Evolutionary conservation across 1,140 invertebrate species (phyloP).

Genomic region (Centruroides vittatus): DNA sequence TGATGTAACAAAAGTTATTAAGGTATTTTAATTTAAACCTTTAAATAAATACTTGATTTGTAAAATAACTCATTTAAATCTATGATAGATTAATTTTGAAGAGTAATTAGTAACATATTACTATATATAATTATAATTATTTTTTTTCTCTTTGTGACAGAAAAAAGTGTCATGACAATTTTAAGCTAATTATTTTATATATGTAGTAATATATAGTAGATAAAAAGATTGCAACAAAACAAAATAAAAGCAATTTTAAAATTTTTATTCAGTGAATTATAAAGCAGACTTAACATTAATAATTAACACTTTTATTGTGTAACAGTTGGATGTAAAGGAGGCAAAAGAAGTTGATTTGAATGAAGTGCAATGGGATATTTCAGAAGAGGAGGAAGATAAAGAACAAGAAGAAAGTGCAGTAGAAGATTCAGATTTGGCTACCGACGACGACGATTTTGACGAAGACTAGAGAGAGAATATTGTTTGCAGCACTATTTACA

Average conservation of each 20-base stretch:
- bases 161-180: no score
- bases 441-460: slow-evolving; percentile 9
- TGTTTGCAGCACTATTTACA: no score
- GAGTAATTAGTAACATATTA: no score
- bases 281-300: neutral
- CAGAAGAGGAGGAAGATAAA: slow-evolving; percentile 74
- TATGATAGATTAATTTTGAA: no score
- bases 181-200: no score
- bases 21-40: slow-evolving; percentile 34
- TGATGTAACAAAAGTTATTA: slow-evolving; percentile 80
- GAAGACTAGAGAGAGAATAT: neutral
- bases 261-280: neutral
- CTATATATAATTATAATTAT: no score
- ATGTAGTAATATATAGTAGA: no score
- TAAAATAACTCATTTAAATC: no score
- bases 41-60: no score
- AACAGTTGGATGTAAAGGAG: slow-evolving; percentile 82
- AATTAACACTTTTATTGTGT: slow-evolving; percentile 15
- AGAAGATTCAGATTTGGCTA: slow-evolving; percentile 26
- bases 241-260: neutral
- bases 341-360: slow-evolving; percentile 74
- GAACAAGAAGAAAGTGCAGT: slow-evolving; percentile 37
- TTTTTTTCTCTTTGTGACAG: no score
- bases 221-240: no score
- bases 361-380: slow-evolving; percentile 92